Conservation (phyloP, 2,888 invertebrate species). For the Teleiodes luculella region DNA sequence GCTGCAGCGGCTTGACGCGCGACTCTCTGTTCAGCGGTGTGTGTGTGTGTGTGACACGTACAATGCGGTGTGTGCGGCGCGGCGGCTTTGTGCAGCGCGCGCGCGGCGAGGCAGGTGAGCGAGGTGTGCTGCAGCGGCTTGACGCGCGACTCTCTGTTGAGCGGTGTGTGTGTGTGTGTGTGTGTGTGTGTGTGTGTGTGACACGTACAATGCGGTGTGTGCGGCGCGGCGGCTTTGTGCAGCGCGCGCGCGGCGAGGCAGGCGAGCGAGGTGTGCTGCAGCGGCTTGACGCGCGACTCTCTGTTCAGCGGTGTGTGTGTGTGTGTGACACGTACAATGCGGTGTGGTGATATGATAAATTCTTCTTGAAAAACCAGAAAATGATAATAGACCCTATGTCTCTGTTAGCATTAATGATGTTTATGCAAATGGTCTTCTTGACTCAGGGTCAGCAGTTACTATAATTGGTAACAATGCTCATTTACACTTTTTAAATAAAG, state of each 20-base stretch:
- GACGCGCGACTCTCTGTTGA: conserved; percentile 68
- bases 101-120: conserved; percentile 90
- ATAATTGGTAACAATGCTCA: no score
- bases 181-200: background rate
- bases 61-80: conserved; percentile 31
- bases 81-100: conserved; percentile 82
- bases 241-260: conserved; percentile 91
- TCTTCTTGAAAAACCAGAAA: no score
- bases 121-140: conserved; percentile 83
- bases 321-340: conserved; percentile 30
- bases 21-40: conserved; percentile 53
- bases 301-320: conserved; percentile 72
- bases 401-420: no score
- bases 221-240: conserved; percentile 74
- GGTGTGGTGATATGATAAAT: no score
- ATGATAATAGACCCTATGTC: no score
- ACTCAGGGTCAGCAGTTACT: no score
- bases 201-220: conserved; percentile 40
- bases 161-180: background rate
- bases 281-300: conserved; percentile 79
- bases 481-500: no score
- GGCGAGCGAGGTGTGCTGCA: conserved; percentile 85
- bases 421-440: no score
- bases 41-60: conserved; percentile 73
- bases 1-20: conserved; percentile 82